Evolutionary conservation across 1,140 invertebrate genomes (phyloP), one percentile per base, ranked within the genome.

Genomic region (Antheraea pernyi): DNA sequence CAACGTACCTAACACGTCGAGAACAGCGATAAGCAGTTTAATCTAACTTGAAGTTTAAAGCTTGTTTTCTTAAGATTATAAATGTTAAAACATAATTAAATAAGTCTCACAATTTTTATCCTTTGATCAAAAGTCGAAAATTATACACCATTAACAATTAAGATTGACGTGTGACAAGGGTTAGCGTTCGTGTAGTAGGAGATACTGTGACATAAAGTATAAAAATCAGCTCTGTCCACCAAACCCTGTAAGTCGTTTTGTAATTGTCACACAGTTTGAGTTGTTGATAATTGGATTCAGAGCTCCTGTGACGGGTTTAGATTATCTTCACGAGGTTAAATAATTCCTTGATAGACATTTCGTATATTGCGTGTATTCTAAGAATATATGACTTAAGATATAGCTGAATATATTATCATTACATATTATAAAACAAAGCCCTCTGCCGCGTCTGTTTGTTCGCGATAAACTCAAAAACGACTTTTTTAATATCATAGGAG

Each of bases 281-380:
- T 84, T 72, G 80, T 75, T 80, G 74, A 78, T 90, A 90, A 88
- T 86, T 85, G 80, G 86, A 86, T 82, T 78, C 77, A 68, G 74
- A 79, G 37, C 16, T 42, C 22, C 60, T 36, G 60, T 22, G 19
- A 64, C 71, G 69, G 60, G 72, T 65, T 74, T 71, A 36, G 82
- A 81, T 53, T 53, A 53, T 13, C 10, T 53, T 53, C 16, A 11
- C 39, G 7, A 42, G 7, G 39, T 42, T 42, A 53, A 53, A 53
- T 53, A 53, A 53, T 13, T 53, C 46, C 16, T 13, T 53, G 46
- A 11, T 16, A 53, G 46, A 53, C 16, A n/a, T 0, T 13, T 53
- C 7, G 16, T 53, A 53, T 53, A 53, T 53, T n/a, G 13, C 16
- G 22, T 30, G 22, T 53, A 16, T 53, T 53, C 16, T 53, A 13